These are phyloP conservation scores for Myotis daubentonii DNA, from an alignment of 2,797 vertebrate genomes.

Conservation along the genomic window DNA sequence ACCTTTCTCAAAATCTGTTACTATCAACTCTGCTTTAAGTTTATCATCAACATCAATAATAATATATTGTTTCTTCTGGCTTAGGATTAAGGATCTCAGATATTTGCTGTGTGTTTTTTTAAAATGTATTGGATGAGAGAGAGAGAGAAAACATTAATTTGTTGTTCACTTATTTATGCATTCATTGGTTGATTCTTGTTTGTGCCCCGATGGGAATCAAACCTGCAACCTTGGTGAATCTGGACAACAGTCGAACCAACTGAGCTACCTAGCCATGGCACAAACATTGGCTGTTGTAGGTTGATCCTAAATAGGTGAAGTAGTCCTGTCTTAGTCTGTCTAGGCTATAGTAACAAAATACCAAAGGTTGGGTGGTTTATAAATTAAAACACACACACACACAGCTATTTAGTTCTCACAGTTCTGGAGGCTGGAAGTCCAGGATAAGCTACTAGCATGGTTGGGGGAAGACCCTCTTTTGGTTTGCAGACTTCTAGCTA, in stretches of 20 bases:
- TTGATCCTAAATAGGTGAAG: not conserved
- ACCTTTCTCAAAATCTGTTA: constrained; percentile 25
- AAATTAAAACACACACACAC: not conserved
- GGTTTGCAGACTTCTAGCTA: not conserved
- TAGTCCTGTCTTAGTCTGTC: not conserved
- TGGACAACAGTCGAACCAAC: not conserved
- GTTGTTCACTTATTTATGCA: not conserved
- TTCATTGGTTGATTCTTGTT: not conserved
- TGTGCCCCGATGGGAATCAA: not conserved
- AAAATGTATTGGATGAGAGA: not conserved
- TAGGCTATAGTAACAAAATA: not conserved
- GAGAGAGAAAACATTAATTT: not conserved
- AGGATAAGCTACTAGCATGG: not conserved
- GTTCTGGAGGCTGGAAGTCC: not conserved
- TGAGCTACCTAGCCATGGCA: not conserved
- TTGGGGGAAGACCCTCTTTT: not conserved
- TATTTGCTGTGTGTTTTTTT: not conserved
- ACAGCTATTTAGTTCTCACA: not conserved
- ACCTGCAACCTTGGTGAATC: not conserved
- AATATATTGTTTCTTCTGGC: not conserved
- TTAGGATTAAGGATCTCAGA: not conserved
- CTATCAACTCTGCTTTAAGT: not conserved
- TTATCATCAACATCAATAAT: not conserved
- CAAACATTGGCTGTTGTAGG: constrained; percentile 14
- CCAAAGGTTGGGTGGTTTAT: not conserved